These are phyloP conservation scores for Physocephala rufipes DNA, from an alignment of 2,888 invertebrate genomes.

Conservation along the genomic window DNA sequence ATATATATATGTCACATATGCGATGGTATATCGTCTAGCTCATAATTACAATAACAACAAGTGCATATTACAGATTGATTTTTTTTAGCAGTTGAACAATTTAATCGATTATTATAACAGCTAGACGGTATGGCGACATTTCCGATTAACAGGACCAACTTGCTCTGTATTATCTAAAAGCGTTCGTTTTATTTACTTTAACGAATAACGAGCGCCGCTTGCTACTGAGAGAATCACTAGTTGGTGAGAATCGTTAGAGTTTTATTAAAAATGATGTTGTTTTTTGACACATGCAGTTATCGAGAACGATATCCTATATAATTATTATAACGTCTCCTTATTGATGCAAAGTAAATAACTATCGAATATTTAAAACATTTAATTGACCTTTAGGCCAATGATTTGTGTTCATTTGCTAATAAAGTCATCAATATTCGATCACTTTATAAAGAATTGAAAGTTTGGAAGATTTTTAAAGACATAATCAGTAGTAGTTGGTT, in stretches of 20 bases:
- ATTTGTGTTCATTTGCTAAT: too few relatives aligned
- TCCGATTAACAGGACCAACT: not conserved
- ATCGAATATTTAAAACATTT: too few relatives aligned
- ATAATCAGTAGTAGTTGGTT: not conserved
- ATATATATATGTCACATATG: too few relatives aligned
- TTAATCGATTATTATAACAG: constrained; percentile 19
- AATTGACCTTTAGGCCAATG: too few relatives aligned
- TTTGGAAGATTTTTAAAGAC: not conserved
- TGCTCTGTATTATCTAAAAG: not conserved
- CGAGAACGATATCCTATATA: not conserved
- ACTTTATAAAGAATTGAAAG: not conserved
- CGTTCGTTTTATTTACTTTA: not conserved
- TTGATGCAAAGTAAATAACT: too few relatives aligned
- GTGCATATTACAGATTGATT: not conserved
- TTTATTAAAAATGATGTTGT: not conserved
- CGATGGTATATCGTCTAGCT: too few relatives aligned
- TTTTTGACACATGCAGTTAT: not conserved
- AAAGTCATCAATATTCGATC: too few relatives aligned
- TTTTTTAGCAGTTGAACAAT: not conserved
- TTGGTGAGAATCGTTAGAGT: too few relatives aligned
- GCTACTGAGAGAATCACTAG: not conserved
- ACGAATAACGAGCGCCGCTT: not conserved
- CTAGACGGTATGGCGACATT: constrained; percentile 21
- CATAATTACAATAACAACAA: not conserved
- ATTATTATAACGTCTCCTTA: too few relatives aligned